Percentiles rank a stretch among this genome's conserved stretches.
These are phyloP conservation scores for Cololabis saira DNA, from an alignment of 2,113 vertebrate species.

Conservation along the genomic window DNA sequence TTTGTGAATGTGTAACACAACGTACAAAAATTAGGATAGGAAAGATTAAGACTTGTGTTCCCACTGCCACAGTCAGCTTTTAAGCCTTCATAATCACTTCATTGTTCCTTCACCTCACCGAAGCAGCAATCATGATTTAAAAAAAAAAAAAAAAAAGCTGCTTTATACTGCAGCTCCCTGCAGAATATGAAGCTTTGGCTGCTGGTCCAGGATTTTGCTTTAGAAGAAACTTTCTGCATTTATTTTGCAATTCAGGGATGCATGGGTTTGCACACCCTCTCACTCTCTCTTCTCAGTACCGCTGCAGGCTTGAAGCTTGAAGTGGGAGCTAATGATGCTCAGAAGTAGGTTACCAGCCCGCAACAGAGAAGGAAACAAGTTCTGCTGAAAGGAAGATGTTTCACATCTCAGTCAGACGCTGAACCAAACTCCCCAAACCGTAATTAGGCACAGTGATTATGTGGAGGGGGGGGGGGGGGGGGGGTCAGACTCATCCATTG, in stretches of 20 bases:
- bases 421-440: conserved; percentile 30
- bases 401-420: conserved; percentile 47
- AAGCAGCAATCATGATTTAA: conserved; percentile 4
- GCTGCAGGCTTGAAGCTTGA: conserved; percentile 51
- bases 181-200: conserved; percentile 38
- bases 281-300: conserved; percentile 29
- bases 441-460: conserved; percentile 52
- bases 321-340: conserved; percentile 68
- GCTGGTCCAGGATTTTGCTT: conserved; percentile 37
- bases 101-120: conserved; percentile 11
- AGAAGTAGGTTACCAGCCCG: conserved; percentile 74
- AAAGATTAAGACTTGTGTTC: conserved; percentile 18
- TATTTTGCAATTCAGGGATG: conserved; percentile 33
- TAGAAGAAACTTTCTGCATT: conserved; percentile 54
- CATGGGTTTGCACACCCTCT: conserved; percentile 37
- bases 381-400: conserved; percentile 58
- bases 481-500: not conserved
- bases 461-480: too few species aligned
- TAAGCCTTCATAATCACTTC: conserved; percentile 19
- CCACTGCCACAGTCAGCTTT: conserved; percentile 10
- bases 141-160: conserved; percentile 32
- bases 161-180: conserved; percentile 35
- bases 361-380: conserved; percentile 51
- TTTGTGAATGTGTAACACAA: not conserved
- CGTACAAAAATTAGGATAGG: not conserved